phyloP scores from a whole-genome alignment of 2,888 invertebrate genomes.

The Atrina japonica region DNA sequence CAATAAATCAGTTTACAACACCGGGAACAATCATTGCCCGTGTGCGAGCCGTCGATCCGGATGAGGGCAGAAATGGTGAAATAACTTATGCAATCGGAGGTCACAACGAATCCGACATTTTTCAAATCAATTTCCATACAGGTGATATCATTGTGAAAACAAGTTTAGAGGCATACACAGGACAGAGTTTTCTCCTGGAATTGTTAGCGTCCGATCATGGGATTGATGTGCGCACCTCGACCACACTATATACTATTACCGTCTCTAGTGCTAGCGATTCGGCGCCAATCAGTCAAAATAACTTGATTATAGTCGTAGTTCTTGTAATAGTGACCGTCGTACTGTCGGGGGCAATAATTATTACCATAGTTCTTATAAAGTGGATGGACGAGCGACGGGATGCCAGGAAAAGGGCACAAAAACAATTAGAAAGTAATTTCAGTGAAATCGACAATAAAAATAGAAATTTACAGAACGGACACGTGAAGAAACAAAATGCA shows the following conservation, averaged over 20 bases:
- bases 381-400: constrained; percentile 42
- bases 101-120: constrained; percentile 36
- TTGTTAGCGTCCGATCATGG: constrained; percentile 46
- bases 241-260: constrained; percentile 17
- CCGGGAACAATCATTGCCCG: constrained; percentile 41
- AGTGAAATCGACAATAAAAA: background rate
- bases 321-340: constrained; percentile 59
- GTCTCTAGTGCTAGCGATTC: constrained; percentile 21
- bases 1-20: constrained; percentile 48
- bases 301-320: constrained; percentile 57
- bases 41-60: constrained; percentile 47
- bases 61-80: constrained; percentile 46
- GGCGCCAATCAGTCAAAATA: constrained; percentile 29
- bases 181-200: constrained; percentile 25
- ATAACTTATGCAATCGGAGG: constrained; percentile 43
- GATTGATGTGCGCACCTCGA: constrained; percentile 21
- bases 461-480: background rate
- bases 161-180: constrained; percentile 24
- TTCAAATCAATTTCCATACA: constrained; percentile 40
- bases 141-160: constrained; percentile 47
- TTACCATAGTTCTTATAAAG: constrained; percentile 54
- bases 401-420: background rate
- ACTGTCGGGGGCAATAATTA: constrained; percentile 51
- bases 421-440: background rate
- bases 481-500: background rate